Base-by-base conservation (phyloP, 1,140 invertebrate species). In the Calliphora vicina region DNA sequence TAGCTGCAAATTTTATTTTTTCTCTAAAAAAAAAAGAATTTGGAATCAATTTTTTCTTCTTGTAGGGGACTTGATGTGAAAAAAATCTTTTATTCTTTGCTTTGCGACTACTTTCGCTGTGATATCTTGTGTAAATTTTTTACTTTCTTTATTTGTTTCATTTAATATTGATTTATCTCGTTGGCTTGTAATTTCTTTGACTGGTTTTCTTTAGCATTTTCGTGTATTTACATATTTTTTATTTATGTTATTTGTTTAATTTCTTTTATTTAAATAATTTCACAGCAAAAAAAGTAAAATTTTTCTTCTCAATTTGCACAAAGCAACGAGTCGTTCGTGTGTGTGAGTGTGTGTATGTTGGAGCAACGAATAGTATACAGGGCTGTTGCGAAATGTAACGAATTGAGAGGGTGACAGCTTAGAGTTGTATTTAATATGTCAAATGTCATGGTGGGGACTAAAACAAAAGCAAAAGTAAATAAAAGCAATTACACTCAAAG, bases 211-310 rank as follows among this genome's bases (percentile, higher is more conserved):
- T 57, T 57, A 57, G 5, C 1, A 57, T 57, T 57, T 57, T 12
- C n/a, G 1, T 67, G 23, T 67, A 67, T 67, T 67, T 67, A 67
- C n/a, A 67, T 67, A 67, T 67, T 67, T 67, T 67, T 67, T 25
- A 67, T 23, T 67, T 23, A 67, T 67, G n/a, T 67, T 23, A 67
- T 25, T 67, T 23, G 17, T 67, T 67, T 10, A 8, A 67, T 67
- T 25, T 67, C 10, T 67, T 67, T 25, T 67, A 67, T 67, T 67
- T 67, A 67, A 67, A 67, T 67, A 67, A 67, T 67, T 67, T 67
- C n/a, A 67, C 61, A 67, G n/a, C 61, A 67, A 8, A 67, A 67
- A 67, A 67, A 67, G n/a, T 67, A 67, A 23, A 67, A 67, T 67
- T 67, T 57, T 67, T 67, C 61, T 67, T 25, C 61, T 67, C 61